Conservation (phyloP, 2,113 vertebrate species). For the Heterochromis multidens region DNA sequence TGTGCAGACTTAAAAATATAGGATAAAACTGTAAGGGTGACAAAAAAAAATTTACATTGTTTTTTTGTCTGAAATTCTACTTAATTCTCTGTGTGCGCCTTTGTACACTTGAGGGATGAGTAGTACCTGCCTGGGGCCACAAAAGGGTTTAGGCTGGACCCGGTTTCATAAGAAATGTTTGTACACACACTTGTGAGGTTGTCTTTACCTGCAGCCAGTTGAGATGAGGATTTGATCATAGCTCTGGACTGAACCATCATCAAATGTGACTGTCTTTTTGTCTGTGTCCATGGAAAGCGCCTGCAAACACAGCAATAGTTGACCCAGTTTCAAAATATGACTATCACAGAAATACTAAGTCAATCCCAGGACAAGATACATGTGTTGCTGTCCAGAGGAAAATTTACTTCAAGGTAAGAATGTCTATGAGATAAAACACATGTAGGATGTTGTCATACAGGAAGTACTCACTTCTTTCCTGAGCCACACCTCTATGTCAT, state of each 20-base stretch:
- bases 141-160: background rate
- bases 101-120: background rate
- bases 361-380: background rate
- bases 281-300: conserved; percentile 74
- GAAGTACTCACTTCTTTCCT: conserved; percentile 77
- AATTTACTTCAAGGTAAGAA: background rate
- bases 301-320: conserved; percentile 52
- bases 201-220: conserved; percentile 80
- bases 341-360: background rate
- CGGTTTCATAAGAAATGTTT: background rate
- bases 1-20: background rate
- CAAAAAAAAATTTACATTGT: background rate
- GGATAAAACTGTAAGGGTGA: background rate
- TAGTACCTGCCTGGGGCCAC: background rate
- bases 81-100: background rate
- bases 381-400: background rate
- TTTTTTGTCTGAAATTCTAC: background rate
- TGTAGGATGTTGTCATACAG: background rate
- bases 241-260: conserved; percentile 73
- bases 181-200: background rate
- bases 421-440: background rate
- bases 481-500: conserved; percentile 78
- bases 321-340: background rate
- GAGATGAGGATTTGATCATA: conserved; percentile 82
- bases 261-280: conserved; percentile 73